phyloP scores from a whole-genome alignment of 2,797 vertebrate genomes.

The Pteronotus mesoamericanus region DNA sequence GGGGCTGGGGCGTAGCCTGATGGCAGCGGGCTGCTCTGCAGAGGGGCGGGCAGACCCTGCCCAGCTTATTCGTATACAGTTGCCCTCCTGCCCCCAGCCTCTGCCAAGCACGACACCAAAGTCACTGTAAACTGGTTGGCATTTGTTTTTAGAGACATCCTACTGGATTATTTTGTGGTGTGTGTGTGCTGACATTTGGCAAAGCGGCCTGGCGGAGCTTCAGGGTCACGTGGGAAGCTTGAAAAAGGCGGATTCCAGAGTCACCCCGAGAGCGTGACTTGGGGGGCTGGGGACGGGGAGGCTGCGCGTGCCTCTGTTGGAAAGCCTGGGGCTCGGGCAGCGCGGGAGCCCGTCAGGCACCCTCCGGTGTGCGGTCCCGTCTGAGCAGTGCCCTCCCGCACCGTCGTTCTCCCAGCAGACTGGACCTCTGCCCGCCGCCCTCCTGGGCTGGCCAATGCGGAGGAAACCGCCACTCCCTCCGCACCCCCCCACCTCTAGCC shows the following conservation, averaged over 20 bases:
- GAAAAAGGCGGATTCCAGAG: background rate
- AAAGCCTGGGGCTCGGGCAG: background rate
- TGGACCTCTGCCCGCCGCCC: background rate
- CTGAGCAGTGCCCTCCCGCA: background rate
- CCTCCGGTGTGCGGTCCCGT: no score
- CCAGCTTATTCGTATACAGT: background rate
- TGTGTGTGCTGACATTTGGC: background rate
- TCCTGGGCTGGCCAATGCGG: background rate
- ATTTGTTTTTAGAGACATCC: background rate
- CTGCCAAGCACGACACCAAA: background rate
- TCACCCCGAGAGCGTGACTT: background rate
- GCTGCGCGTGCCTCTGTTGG: background rate
- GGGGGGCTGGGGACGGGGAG: background rate
- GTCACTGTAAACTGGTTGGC: background rate
- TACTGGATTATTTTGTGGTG: background rate
- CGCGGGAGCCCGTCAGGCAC: background rate
- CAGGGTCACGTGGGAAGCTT: background rate
- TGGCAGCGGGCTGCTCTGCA: rapidly evolving
- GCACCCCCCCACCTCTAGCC: background rate
- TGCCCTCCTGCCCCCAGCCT: background rate
- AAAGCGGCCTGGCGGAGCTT: background rate
- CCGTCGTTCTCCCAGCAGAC: background rate
- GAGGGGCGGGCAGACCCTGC: background rate
- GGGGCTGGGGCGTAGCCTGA: background rate
- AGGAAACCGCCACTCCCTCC: background rate